Evolutionary conservation across 2,888 invertebrate species (phyloP).

Genomic region (Lissonota sp.): DNA sequence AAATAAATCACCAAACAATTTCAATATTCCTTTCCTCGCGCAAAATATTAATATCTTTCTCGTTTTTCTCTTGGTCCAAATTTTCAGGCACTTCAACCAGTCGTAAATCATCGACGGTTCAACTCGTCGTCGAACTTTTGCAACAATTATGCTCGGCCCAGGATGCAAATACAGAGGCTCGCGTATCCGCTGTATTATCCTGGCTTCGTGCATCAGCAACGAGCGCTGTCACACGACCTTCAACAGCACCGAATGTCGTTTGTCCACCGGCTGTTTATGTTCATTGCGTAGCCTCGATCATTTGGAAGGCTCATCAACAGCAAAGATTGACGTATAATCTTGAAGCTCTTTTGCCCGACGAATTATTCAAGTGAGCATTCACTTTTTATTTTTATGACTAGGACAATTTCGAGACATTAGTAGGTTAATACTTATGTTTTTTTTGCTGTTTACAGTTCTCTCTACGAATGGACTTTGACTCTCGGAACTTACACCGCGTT

Average conservation of each 20-base stretch:
- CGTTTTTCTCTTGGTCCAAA: constrained; percentile 13
- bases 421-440: background rate
- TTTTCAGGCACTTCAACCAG: constrained; percentile 70
- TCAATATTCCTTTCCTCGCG: no score
- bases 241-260: constrained; percentile 70
- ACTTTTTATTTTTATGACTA: background rate
- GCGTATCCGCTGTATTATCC: constrained; percentile 88
- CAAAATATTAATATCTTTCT: no score
- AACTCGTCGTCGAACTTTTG: constrained; percentile 91
- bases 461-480: constrained; percentile 91
- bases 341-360: constrained; percentile 88
- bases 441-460: constrained; percentile 82
- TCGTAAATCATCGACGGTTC: constrained; percentile 82
- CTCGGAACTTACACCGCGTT: constrained; percentile 89
- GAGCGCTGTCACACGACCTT: constrained; percentile 81
- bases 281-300: constrained; percentile 92
- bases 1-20: no score
- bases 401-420: no score
- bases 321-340: constrained; percentile 87
- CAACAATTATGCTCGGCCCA: constrained; percentile 90
- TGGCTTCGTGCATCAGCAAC: constrained; percentile 89
- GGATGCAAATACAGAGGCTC: constrained; percentile 86
- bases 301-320: constrained; percentile 90
- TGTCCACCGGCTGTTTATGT: constrained; percentile 86
- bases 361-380: constrained; percentile 88